phyloP scores from a whole-genome alignment of 2,113 vertebrate species.

The Balaeniceps rex region DNA sequence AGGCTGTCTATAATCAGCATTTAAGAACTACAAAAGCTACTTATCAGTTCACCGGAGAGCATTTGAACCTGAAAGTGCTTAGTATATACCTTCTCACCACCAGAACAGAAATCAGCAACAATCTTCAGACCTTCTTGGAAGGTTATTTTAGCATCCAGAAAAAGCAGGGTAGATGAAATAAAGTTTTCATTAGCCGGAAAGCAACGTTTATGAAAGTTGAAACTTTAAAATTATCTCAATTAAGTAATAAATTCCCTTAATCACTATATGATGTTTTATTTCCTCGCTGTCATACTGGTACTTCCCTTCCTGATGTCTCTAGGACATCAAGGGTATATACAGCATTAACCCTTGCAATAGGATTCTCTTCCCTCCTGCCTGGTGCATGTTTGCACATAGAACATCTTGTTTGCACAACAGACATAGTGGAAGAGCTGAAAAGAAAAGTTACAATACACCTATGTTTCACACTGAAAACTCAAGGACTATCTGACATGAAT shows the following conservation, averaged over 20 bases:
- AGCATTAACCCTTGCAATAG: neutral
- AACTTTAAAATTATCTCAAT: neutral
- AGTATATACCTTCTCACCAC: neutral
- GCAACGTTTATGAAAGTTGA: neutral
- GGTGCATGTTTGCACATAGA: neutral
- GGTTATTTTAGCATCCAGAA: neutral
- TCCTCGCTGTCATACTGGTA: neutral
- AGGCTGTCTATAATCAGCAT: neutral
- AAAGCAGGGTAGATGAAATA: neutral
- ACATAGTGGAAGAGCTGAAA: neutral
- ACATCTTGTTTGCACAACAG: neutral
- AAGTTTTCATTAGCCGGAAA: neutral
- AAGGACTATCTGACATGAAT: neutral
- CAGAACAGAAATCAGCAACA: neutral
- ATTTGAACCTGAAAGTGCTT: neutral
- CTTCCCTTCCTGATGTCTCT: neutral
- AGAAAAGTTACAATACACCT: neutral
- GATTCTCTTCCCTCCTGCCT: neutral
- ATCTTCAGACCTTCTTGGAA: neutral
- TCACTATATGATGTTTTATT: neutral
- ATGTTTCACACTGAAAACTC: neutral
- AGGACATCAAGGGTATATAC: neutral
- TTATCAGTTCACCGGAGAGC: neutral
- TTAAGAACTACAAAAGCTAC: conserved; percentile 20
- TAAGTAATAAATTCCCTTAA: neutral